Evolutionary conservation across 2,797 vertebrate genomes (phyloP).

Genomic region (Acropternis orthonyx): DNA sequence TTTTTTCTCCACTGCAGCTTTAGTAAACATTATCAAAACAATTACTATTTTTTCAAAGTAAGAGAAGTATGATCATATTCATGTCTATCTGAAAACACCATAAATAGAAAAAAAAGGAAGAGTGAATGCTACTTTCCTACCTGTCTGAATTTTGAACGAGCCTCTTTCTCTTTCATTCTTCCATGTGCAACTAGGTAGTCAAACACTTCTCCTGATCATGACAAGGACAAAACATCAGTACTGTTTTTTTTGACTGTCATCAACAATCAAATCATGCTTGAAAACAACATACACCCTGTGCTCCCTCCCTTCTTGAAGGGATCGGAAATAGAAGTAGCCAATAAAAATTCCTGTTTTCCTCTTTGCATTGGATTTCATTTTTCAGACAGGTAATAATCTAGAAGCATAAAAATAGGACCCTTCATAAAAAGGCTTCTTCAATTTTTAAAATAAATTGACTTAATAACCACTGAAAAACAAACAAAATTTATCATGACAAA

Average conservation of each 20-base stretch:
- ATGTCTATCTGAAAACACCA: background rate
- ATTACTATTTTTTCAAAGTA: background rate
- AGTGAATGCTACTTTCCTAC: conserved; percentile 79
- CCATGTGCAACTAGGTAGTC: conserved; percentile 96
- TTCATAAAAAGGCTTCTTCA: background rate
- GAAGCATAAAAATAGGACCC: background rate
- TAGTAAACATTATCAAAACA: conserved; percentile 8
- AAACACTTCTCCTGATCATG: conserved; percentile 90
- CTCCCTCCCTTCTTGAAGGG: background rate
- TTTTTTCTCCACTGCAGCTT: conserved; percentile 18
- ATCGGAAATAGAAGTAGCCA: background rate
- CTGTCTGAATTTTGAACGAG: conserved; percentile 97
- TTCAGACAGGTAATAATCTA: background rate
- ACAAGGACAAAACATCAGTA: conserved; percentile 45
- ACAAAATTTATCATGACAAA: background rate
- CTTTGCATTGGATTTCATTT: background rate
- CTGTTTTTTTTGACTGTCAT: background rate
- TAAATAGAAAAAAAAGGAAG: conserved; percentile 15
- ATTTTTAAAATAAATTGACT: background rate
- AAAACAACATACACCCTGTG: background rate
- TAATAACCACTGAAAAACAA: background rate
- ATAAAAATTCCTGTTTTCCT: background rate
- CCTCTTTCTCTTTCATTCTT: conserved; percentile 98
- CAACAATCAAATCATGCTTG: background rate
- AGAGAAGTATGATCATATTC: background rate